Evolutionary conservation across 2,888 invertebrate genomes (phyloP), one percentile per base, ranked within the genome.

Genomic region (Periphyllus acericola): DNA sequence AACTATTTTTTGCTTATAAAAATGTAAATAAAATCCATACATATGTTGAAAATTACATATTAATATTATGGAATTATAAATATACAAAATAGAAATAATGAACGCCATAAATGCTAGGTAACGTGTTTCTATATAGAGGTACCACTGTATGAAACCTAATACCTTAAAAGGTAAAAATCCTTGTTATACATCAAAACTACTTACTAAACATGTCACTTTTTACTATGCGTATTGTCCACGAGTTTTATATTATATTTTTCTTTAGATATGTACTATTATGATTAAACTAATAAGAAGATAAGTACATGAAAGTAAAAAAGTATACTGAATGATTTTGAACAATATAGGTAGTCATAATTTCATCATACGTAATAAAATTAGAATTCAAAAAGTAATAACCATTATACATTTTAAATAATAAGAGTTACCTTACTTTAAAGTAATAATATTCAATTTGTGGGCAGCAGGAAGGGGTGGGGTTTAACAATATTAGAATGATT

Each of bases 91-190:
- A 74, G 66, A 80, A 55, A 81, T 80, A 87, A 72, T 46, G 25
- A 75, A 87, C 32, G 34, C 14, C 0, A 40, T 74, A 81, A 87
- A 87, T 60, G 36, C 25, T 32, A n/a, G n/a, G n/a, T n/a, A 40
- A 74, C 74, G 9, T 71, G 79, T 71, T 71, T 71, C 55, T 87
- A 80, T 80, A 87, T 80, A 85, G 40, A 68, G 29, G 36, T 19
- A 80, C 29, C 79, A 36, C 66, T 19, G 29, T 80, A 78, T 87
- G 74, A 46, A 81, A 87, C 29, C 32, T 14, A 40, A 81, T 40
- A 68, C 87, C 87, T 72, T 80, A 81, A 60, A 87, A 66, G 87
- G 87, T 87, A 87, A 81, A 46, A 87, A 81, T 81, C 87, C 80
- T 87, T 74, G 81, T 81, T 80, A 80, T 52, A 66, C 74, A 66